A percentile compares a stretch with the other conserved stretches of the same genome.
Evolutionary conservation across 2,888 invertebrate genomes (phyloP).

Genomic region (Cosmia trapezina): DNA sequence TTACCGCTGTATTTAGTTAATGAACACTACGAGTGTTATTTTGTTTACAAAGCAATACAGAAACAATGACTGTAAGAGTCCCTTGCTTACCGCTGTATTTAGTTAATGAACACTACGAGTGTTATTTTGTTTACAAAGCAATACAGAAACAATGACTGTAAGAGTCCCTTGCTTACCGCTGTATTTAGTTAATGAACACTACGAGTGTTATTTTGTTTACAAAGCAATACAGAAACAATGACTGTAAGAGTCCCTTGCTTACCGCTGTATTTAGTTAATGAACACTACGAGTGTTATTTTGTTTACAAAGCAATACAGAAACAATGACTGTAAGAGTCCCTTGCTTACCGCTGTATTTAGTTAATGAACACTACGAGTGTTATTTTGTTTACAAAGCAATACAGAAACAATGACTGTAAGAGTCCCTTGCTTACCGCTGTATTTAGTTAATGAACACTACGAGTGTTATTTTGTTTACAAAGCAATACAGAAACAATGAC

Average conservation of each 20-base stretch:
- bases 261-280: not conserved
- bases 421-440: not conserved
- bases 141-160: not conserved
- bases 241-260: not conserved
- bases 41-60: slow-evolving; percentile 2
- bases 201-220: slow-evolving; percentile 7
- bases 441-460: not conserved
- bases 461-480: slow-evolving; percentile 7
- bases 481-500: not conserved
- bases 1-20: not conserved
- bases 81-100: not conserved
- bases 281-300: not conserved
- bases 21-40: not conserved
- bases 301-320: slow-evolving; percentile 2
- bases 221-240: not conserved
- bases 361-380: not conserved
- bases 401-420: too few relatives aligned
- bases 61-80: too few relatives aligned
- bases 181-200: not conserved
- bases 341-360: not conserved
- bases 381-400: slow-evolving; percentile 7
- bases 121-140: slow-evolving; percentile 8
- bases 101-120: not conserved
- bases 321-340: too few relatives aligned
- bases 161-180: not conserved